These are phyloP conservation scores for Gnathonemus longibarbis DNA, from an alignment of 2,113 vertebrate species.

Conservation along the genomic window DNA sequence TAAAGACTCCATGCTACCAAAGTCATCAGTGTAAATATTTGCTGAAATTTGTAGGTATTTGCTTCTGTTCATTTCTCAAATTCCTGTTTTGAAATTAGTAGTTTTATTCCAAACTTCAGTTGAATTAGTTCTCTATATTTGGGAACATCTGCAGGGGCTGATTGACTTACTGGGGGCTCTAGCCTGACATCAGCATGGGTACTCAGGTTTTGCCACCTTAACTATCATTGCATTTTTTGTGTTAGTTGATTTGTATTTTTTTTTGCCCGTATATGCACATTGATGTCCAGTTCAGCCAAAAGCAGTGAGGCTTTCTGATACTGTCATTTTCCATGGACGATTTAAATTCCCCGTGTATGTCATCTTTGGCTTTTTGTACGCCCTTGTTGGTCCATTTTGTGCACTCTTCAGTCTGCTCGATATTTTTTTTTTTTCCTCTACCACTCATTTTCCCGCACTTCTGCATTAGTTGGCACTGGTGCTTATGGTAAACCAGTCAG, in stretches of 20 bases:
- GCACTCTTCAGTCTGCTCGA: background rate
- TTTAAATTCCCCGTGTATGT: background rate
- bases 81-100: background rate
- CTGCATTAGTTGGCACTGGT: background rate
- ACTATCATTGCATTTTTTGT: background rate
- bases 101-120: background rate
- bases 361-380: background rate
- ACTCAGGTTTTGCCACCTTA: background rate
- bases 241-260: background rate
- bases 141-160: background rate
- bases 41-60: background rate
- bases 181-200: background rate
- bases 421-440: background rate
- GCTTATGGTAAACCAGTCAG: background rate
- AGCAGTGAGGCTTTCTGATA: background rate
- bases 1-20: background rate
- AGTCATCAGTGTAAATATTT: background rate
- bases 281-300: background rate
- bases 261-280: background rate
- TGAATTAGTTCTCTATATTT: background rate
- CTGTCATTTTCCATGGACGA: background rate
- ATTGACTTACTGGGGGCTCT: background rate
- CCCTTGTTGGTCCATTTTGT: no score
- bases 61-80: background rate
- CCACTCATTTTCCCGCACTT: background rate